Evolutionary conservation across 2,113 vertebrate species (phyloP).

Genomic region (Elgaria multicarinata): DNA sequence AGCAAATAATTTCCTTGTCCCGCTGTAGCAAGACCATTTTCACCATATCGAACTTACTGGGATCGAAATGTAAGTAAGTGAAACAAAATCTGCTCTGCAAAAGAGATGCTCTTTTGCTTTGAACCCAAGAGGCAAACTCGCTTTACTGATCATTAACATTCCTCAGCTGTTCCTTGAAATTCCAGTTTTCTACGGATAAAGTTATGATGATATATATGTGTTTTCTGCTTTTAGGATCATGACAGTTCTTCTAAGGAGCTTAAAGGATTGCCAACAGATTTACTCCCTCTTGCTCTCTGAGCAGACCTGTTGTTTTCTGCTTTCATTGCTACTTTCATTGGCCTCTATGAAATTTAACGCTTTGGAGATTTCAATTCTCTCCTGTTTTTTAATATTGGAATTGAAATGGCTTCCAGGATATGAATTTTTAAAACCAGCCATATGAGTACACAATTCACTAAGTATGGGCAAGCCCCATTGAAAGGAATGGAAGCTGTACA

Average conservation of each 20-base stretch:
- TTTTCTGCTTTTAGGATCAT: slow-evolving; percentile 39
- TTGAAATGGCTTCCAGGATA: slow-evolving; percentile 1
- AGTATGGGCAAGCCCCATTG: not conserved
- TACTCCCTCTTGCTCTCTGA: slow-evolving; percentile 24
- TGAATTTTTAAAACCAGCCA: not conserved
- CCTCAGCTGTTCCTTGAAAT: slow-evolving; percentile 63
- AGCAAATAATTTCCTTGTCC: not conserved
- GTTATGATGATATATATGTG: slow-evolving; percentile 40
- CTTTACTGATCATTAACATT: slow-evolving; percentile 64
- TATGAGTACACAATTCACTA: not conserved
- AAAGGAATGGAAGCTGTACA: not conserved
- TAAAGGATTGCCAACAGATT: slow-evolving; percentile 37
- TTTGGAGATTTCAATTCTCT: not conserved
- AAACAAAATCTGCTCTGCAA: slow-evolving; percentile 21
- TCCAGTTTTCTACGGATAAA: slow-evolving; percentile 49
- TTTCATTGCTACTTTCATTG: slow-evolving; percentile 23
- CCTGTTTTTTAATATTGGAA: not conserved
- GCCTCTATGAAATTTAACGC: slow-evolving; percentile 14
- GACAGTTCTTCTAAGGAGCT: slow-evolving; percentile 39
- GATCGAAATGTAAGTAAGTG: slow-evolving; percentile 34
- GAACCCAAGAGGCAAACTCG: slow-evolving; percentile 51
- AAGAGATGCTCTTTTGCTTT: slow-evolving; percentile 36
- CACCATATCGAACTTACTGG: not conserved
- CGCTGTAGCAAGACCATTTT: slow-evolving; percentile 28
- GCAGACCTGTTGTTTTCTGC: not conserved